Evolutionary conservation across 2,113 vertebrate species (phyloP).

Genomic region (Tragelaphus buxtoni): DNA sequence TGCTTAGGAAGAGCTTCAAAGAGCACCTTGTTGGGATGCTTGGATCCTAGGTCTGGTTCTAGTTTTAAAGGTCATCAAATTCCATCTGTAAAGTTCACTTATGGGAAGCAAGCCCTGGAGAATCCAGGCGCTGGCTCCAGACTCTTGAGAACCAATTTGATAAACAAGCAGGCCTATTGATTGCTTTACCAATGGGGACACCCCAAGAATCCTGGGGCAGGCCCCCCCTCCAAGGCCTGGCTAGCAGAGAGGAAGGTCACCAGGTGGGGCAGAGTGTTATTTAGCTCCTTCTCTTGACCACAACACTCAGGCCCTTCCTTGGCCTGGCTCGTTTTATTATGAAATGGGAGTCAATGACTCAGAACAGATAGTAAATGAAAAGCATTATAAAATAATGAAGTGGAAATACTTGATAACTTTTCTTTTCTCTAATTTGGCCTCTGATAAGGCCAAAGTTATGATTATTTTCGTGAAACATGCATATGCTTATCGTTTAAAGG

Average conservation of each 20-base stretch:
- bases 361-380: not conserved
- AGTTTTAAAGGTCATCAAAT: not conserved
- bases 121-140: not conserved
- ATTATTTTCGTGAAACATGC: not conserved
- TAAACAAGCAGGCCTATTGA: not conserved
- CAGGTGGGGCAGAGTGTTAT: not conserved
- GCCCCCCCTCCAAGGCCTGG: fast-evolving
- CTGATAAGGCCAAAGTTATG: not conserved
- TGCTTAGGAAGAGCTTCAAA: not conserved
- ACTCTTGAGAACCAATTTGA: not conserved
- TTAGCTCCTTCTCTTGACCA: not conserved
- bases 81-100: not conserved
- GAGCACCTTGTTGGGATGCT: not conserved
- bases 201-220: not conserved
- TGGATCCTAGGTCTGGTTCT: not conserved
- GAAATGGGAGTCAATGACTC: not conserved
- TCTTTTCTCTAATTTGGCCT: not conserved
- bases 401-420: not conserved
- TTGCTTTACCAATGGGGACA: not conserved
- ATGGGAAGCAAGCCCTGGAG: not conserved
- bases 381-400: conserved; percentile 25
- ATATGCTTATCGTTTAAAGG: not conserved
- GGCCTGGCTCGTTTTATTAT: not conserved
- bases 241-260: not conserved
- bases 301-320: not conserved